Percentiles rank a stretch among this genome's conserved stretches.
phyloP scores from a whole-genome alignment of 2,797 vertebrate species.

The Xyrichtys novacula region DNA sequence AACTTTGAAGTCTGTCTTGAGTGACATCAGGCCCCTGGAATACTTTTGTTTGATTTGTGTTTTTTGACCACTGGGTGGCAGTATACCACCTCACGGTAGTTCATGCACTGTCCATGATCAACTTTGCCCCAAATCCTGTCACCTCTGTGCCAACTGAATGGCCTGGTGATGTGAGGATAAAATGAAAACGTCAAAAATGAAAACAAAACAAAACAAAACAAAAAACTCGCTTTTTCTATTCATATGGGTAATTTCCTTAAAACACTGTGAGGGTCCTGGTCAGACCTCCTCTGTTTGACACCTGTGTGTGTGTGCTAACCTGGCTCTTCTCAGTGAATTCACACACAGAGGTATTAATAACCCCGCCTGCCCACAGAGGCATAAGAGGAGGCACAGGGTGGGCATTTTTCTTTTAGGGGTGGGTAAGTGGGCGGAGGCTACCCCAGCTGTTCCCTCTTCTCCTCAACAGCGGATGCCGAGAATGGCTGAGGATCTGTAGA shows the following conservation, averaged over 20 bases:
- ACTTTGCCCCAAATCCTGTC: conserved; percentile 60
- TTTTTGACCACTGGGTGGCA: conserved; percentile 60
- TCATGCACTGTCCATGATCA: background rate
- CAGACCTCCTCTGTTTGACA: background rate
- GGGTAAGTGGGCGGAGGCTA: conserved; percentile 12
- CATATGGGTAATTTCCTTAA: background rate
- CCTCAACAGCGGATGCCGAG: conserved; percentile 71
- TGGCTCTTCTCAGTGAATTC: conserved; percentile 51
- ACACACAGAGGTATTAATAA: conserved; percentile 68
- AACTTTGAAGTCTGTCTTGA: background rate
- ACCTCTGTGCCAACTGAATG: background rate
- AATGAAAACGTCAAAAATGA: background rate
- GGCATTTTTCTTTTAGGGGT: background rate
- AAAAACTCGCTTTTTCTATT: too few species aligned
- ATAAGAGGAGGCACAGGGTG: conserved; percentile 12
- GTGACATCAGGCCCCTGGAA: background rate
- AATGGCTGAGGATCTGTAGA: conserved; percentile 66
- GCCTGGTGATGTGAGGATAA: conserved; percentile 18
- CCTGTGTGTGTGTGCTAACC: conserved; percentile 25
- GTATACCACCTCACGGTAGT: conserved; percentile 2
- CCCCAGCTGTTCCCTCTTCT: conserved; percentile 74
- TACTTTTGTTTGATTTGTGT: background rate
- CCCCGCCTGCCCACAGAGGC: conserved; percentile 36
- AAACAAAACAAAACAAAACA: too few species aligned
- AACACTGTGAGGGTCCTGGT: conserved; percentile 3